These are phyloP conservation scores for Malaclemys terrapin DNA, from an alignment of 2,113 vertebrate genomes.

Conservation along the genomic window DNA sequence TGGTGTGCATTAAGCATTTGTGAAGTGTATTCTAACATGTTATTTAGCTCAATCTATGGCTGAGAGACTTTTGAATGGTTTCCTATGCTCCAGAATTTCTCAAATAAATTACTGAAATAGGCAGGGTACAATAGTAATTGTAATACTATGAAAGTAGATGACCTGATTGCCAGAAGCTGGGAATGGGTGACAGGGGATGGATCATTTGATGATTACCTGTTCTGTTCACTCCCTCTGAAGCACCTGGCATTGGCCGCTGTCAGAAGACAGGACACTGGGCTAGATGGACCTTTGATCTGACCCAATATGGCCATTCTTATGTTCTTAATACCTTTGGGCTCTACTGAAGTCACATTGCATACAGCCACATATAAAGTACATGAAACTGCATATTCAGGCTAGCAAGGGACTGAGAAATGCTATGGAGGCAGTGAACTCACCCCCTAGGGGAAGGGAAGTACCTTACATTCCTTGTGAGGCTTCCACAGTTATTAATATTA, in stretches of 20 bases:
- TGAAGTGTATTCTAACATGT: not conserved
- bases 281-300: no score
- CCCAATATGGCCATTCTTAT: no score
- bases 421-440: not conserved
- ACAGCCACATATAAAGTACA: not conserved
- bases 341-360: not conserved
- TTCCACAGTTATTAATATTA: not conserved
- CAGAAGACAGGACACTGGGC: no score
- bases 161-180: fast-evolving
- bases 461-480: fast-evolving
- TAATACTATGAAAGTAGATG: not conserved
- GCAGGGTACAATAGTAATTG: not conserved
- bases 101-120: not conserved
- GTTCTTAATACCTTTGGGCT: not conserved
- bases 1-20: not conserved
- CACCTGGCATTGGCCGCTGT: no score
- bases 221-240: no score
- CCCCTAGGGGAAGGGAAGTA: not conserved
- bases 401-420: not conserved
- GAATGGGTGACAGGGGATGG: no score
- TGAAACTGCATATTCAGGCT: not conserved
- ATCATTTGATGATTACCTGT: no score
- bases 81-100: not conserved
- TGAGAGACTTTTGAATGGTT: not conserved
- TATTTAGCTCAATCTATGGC: not conserved